Evolutionary conservation across 2,888 invertebrate genomes (phyloP).

Genomic region (Drosophila flavopinicola): DNA sequence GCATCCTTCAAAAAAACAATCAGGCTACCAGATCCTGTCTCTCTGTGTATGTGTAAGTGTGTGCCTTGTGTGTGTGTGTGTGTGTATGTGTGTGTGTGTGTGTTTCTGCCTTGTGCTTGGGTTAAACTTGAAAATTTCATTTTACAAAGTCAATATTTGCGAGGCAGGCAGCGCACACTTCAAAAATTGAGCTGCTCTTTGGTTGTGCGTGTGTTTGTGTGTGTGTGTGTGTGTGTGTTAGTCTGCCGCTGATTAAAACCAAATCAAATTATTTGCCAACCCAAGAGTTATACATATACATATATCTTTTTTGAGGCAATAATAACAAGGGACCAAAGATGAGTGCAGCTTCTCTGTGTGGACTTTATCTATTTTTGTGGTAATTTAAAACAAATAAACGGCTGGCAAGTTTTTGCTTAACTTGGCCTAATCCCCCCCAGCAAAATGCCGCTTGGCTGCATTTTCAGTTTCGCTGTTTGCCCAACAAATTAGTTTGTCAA

Average conservation of each 20-base stretch:
- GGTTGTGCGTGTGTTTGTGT: conserved; percentile 29
- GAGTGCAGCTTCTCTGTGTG: conserved; percentile 4
- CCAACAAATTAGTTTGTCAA: conserved; percentile 77
- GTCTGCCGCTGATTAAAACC: conserved; percentile 83
- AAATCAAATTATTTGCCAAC: conserved; percentile 84
- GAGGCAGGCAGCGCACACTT: conserved; percentile 39
- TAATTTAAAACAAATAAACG: conserved; percentile 81
- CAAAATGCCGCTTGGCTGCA: conserved; percentile 49
- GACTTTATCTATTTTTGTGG: conserved; percentile 80
- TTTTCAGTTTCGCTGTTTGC: conserved; percentile 58
- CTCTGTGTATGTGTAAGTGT: conserved; percentile 19
- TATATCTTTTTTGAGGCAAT: conserved; percentile 29
- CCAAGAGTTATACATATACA: conserved; percentile 51
- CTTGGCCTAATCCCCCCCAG: conserved; percentile 52
- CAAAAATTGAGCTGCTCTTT: conserved; percentile 57
- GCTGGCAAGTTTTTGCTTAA: conserved; percentile 52
- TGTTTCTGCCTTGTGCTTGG: conserved; percentile 61
- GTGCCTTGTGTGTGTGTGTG: conserved; percentile 11
- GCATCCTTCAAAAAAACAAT: conserved; percentile 60
- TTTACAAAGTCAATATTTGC: conserved; percentile 81
- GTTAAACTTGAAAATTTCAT: conserved; percentile 81
- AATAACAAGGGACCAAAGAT: conserved; percentile 37
- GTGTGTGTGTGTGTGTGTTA: conserved; percentile 26
- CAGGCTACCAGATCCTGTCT: conserved; percentile 35
- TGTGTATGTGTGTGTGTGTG: conserved; percentile 22